Conservation (phyloP, 2,888 invertebrate genomes). For the Noctua pronuba region DNA sequence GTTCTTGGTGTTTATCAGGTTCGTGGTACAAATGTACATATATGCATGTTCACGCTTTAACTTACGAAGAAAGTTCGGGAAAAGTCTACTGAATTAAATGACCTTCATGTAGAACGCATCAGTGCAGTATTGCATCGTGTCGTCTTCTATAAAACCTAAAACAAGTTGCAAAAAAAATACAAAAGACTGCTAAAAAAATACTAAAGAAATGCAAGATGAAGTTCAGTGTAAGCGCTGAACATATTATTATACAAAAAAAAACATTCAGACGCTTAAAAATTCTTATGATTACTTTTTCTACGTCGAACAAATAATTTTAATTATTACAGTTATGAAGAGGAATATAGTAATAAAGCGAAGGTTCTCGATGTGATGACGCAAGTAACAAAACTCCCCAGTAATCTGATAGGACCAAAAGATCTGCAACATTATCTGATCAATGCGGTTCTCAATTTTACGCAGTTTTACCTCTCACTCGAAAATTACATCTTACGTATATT, state of each 20-base stretch:
- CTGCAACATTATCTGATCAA: not conserved
- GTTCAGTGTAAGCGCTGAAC: not conserved
- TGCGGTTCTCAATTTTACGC: constrained; percentile 16
- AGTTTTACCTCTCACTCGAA: not conserved
- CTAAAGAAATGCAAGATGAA: not conserved
- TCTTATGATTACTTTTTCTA: not conserved
- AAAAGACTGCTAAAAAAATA: not conserved
- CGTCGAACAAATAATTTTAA: not conserved
- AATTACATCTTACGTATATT: not conserved
- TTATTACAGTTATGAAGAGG: not conserved
- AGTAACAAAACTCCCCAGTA: not conserved
- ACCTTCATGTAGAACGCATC: not conserved
- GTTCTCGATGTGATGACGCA: not conserved
- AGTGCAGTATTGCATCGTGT: not conserved
- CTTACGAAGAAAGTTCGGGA: not conserved
- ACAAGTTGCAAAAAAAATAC: not conserved
- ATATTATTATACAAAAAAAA: not conserved
- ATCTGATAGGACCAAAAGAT: constrained; percentile 1
- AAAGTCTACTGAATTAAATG: not conserved
- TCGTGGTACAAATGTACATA: not conserved
- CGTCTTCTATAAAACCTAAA: not conserved
- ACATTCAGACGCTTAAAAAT: not conserved
- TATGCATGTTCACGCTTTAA: not conserved
- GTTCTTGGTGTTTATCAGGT: not conserved
- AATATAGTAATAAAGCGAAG: not conserved